Base-by-base conservation (phyloP, 1,140 invertebrate genomes). In the Atta colombica region DNA sequence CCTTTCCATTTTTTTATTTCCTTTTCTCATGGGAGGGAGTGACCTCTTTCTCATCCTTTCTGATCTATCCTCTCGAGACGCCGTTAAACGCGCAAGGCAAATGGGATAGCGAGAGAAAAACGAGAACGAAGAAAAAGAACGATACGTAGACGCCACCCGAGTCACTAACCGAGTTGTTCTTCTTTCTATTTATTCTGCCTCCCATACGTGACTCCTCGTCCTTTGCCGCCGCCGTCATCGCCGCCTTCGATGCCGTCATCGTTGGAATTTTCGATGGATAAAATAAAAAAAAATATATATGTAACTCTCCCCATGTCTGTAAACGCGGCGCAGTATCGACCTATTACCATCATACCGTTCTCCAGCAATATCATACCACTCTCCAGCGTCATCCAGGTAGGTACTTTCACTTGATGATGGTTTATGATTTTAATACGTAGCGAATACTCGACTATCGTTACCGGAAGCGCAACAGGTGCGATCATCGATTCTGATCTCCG, bases 131-230 rank as follows among this genome's bases (percentile, higher is more conserved):
- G 55, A 65, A 45, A 45, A 53, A 63, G 25, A 72, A 51, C 49
- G n/a, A 65, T 75, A 84, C 39, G 81, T 45, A 35, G 49, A 39
- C 39, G 51, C 28, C 39, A 49, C 14, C 63, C 71, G 71, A 71
- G 28, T 86, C 68, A 90, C 89, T 94, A 94, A 94, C 92, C 80
- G 87, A 92, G 90, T 94, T 94, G 89, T 94, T 94, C 91, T 93
- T 94, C 88, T 93, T 93, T 94, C 88, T 93, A 93, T 94, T 89
- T 93, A 93, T 88, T 90, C 87, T 93, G 92, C 88, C 91, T 93
- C 86, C 88, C 81, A 61, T 69, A 93, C 81, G 92, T 93, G 92
- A 93, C 92, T 94, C 90, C 92, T 92, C 93, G 90, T 91, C 88
- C 92, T 85, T 87, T 88, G 89, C 85, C 91, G 89, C 89, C 92